These are phyloP conservation scores for Cyanistes caeruleus DNA, from an alignment of 2,113 vertebrate genomes.

Conservation along the genomic window DNA sequence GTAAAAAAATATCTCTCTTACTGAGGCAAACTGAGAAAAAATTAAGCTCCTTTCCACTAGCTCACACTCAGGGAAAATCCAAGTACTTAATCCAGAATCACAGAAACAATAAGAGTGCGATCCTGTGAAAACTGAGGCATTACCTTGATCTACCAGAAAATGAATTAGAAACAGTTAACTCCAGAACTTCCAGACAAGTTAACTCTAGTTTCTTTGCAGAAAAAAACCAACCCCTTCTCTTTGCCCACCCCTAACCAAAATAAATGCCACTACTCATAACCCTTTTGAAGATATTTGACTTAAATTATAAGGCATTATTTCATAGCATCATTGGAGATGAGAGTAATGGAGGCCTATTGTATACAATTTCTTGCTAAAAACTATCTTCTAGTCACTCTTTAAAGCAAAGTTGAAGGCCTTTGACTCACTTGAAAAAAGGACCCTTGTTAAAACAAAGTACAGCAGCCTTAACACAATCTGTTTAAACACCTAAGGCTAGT, in stretches of 20 bases:
- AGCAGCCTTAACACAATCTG: not conserved
- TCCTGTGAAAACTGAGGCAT: not conserved
- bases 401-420: not conserved
- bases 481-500: not conserved
- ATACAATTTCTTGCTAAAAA: not conserved
- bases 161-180: not conserved
- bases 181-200: not conserved
- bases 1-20: not conserved
- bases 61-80: not conserved
- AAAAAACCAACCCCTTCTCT: accelerated
- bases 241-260: not conserved
- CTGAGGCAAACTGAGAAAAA: not conserved
- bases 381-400: not conserved
- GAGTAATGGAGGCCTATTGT: not conserved
- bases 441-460: not conserved
- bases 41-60: not conserved
- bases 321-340: not conserved
- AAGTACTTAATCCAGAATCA: not conserved
- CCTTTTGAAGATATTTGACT: not conserved
- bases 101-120: not conserved
- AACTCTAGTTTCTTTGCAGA: not conserved
- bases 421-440: not conserved
- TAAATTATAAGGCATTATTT: not conserved
- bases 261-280: not conserved
- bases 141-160: not conserved